A percentile compares a stretch with the other conserved stretches of the same genome.
Evolutionary conservation across 2,888 invertebrate species (phyloP).

Genomic region (Lithosia quadra): DNA sequence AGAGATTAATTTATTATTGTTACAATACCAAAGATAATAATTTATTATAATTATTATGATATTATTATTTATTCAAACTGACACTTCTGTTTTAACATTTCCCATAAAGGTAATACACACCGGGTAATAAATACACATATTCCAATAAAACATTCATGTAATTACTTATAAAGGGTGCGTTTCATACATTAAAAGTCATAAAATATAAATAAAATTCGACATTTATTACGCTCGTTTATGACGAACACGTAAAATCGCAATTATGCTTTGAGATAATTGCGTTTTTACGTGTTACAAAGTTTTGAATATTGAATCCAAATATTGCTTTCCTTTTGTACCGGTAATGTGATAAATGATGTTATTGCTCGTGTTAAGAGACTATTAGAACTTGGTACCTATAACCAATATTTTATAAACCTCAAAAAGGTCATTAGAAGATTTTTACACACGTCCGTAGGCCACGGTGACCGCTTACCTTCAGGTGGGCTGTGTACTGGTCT

Average conservation of each 20-base stretch:
- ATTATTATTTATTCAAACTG: too few species aligned
- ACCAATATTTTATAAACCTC: too few species aligned
- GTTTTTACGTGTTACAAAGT: neutral
- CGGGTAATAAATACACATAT: neutral
- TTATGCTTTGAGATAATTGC: constrained; percentile 4
- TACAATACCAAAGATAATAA: too few species aligned
- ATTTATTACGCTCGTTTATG: constrained; percentile 5
- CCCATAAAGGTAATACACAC: neutral
- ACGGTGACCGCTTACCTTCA: too few species aligned
- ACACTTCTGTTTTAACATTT: neutral
- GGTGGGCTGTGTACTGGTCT: too few species aligned
- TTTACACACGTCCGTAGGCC: too few species aligned
- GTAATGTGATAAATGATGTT: neutral
- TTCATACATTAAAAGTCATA: constrained; percentile 18
- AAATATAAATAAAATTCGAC: constrained; percentile 9
- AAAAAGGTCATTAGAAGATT: too few species aligned
- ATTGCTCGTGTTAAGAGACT: neutral
- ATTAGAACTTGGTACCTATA: neutral
- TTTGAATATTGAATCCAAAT: neutral
- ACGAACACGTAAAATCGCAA: constrained; percentile 2
- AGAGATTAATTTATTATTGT: too few species aligned
- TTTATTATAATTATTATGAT: too few species aligned
- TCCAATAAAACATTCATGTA: constrained; percentile 5
- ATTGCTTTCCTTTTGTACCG: neutral
- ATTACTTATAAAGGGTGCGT: neutral